A percentile compares a stretch with the other conserved stretches of the same genome.
phyloP scores from a whole-genome alignment of 1,140 invertebrate species.

The Tetragnatha versicolor region DNA sequence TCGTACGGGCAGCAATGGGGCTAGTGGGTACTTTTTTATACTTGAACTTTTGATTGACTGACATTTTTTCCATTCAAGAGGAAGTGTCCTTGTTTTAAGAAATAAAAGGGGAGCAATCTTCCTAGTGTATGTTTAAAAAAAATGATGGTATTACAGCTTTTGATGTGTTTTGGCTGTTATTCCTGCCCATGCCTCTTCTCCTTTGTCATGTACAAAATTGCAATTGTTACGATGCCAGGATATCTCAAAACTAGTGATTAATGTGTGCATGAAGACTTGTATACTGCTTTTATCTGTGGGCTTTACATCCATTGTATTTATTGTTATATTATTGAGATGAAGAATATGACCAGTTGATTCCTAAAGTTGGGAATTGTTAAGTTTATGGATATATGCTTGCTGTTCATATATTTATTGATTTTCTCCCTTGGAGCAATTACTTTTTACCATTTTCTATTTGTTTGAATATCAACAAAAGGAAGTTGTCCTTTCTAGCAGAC shows the following conservation, averaged over 20 bases:
- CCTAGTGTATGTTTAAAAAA: conserved; percentile 35
- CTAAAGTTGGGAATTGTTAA: conserved; percentile 42
- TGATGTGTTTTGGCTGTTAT: conserved; percentile 53
- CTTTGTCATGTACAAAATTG: conserved; percentile 31
- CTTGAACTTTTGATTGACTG: conserved; percentile 1
- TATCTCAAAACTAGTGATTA: conserved; percentile 2
- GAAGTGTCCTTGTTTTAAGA: conserved; percentile 46
- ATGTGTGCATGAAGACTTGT: conserved; percentile 41
- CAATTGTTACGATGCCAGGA: conserved; percentile 36
- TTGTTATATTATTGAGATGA: conserved; percentile 26
- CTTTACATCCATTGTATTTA: conserved; percentile 45
- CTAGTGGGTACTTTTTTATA: conserved; percentile 35
- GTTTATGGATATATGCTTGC: conserved; percentile 51
- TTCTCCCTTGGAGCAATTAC: conserved; percentile 14
- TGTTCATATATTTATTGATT: conserved; percentile 37
- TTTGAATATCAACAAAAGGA: neutral
- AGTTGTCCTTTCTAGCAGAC: conserved; percentile 11
- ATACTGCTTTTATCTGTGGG: conserved; percentile 41
- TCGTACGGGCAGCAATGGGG: conserved; percentile 76
- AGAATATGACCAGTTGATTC: conserved; percentile 43
- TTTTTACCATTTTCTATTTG: conserved; percentile 29
- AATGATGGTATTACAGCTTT: conserved; percentile 38
- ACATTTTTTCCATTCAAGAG: conserved; percentile 34
- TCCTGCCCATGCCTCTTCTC: conserved; percentile 34
- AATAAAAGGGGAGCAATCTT: conserved; percentile 44